phyloP scores from a whole-genome alignment of 2,888 invertebrate genomes.

The Cephus sareptanus region DNA sequence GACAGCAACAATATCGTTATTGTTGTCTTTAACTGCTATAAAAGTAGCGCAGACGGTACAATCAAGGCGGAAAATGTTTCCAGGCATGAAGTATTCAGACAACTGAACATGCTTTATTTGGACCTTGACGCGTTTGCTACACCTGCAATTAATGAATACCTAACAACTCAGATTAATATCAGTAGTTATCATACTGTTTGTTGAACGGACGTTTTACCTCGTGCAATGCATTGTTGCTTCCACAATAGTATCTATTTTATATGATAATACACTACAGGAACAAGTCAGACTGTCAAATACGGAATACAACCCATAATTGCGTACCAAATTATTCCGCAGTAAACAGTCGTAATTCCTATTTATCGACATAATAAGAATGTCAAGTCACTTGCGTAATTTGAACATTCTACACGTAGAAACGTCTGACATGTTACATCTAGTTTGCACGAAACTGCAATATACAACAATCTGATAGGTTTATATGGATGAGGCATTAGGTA shows the following conservation, averaged over 20 bases:
- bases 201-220: background rate
- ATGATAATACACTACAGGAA: background rate
- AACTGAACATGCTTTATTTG: background rate
- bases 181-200: background rate
- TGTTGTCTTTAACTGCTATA: slow-evolving; percentile 23
- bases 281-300: background rate
- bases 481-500: background rate
- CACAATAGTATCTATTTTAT: background rate
- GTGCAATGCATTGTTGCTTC: background rate
- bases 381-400: background rate
- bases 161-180: background rate
- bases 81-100: slow-evolving; percentile 26
- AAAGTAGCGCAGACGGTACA: slow-evolving; percentile 37
- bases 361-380: background rate
- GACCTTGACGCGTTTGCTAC: background rate
- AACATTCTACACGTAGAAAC: background rate
- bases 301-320: background rate
- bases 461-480: background rate
- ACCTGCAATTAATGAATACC: background rate
- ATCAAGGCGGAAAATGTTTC: slow-evolving; percentile 37
- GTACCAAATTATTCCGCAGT: background rate
- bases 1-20: slow-evolving; percentile 24
- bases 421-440: background rate
- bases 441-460: background rate
- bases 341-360: background rate